Base-by-base conservation (phyloP, 2,888 invertebrate genomes). In the Autographa pulchrina region DNA sequence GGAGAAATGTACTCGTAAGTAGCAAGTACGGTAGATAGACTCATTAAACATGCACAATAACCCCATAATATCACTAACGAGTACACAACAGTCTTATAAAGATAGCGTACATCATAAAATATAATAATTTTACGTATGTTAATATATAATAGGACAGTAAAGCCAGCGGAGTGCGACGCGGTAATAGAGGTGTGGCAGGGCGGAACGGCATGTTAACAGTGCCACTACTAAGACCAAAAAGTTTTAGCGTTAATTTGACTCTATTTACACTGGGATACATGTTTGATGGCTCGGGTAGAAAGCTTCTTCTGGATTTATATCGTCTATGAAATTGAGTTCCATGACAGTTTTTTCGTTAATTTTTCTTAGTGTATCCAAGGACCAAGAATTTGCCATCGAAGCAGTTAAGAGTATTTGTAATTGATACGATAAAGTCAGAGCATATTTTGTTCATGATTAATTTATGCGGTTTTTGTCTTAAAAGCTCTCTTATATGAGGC, bases 91-190 rank as follows among this genome's bases (percentile, higher is more conserved):
- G 77, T 81, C 75, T 83, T 72, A 81, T 68, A 79, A 77, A 83
- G 84, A 77, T 80, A 77, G 78, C 73, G 64, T 65, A 66, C 73
- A 71, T 74, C 80, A 68, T 83, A 81, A 84, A 83, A 84, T 80
- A 78, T 83, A 80, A 84, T 84, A 84, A 84, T 84, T 76, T 81
- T 81, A 84, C 83, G 79, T 84, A 84, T 84, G 85, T 83, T 84
- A 89, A 92, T 91, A 92, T 93, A 92, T 92, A 93, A 94, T 94
- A 92, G 93, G 92, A 94, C 92, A 92, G 92, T 91, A 90, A 90
- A 92, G 75, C 82, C 94, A 91, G 80, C 93, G 89, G 90, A 94
- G 89, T 95, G 83, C 79, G 85, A 91, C 83, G 84, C 82, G 78
- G 91, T 93, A 92, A 94, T 93, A 91, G 91, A 88, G 83, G 88